Evolutionary conservation across 2,113 vertebrate genomes (phyloP).

Genomic region (Callorhinus ursinus): DNA sequence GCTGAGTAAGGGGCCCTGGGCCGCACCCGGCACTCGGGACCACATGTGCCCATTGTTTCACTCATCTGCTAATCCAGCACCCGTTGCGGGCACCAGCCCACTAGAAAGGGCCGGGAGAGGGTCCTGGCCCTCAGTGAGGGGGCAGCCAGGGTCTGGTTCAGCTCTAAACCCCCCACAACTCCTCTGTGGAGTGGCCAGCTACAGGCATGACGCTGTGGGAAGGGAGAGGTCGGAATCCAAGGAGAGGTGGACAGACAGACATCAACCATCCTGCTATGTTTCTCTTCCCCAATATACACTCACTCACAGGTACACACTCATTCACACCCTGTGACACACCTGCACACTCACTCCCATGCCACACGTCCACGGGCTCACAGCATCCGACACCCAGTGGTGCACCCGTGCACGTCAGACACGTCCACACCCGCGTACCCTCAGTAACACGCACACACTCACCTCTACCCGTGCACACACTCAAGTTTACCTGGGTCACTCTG

Average conservation of each 20-base stretch:
- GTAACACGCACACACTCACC: not conserved
- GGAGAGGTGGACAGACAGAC: not conserved
- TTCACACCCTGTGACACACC: not conserved
- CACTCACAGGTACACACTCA: not conserved
- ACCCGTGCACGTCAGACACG: not conserved
- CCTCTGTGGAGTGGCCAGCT: constrained; percentile 88
- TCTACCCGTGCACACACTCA: not conserved
- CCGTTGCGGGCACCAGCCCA: constrained; percentile 80
- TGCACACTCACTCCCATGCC: not conserved
- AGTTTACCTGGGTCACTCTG: not conserved
- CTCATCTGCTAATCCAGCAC: constrained; percentile 90
- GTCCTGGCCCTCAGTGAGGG: constrained; percentile 67
- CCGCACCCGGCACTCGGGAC: constrained; percentile 87
- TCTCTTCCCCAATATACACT: not conserved
- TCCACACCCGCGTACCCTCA: not conserved
- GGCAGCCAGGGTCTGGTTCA: not conserved
- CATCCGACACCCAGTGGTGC: too few relatives aligned
- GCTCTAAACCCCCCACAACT: constrained; percentile 71
- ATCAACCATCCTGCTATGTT: not conserved
- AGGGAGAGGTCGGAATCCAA: constrained; percentile 31
- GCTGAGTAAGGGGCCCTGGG: constrained; percentile 93
- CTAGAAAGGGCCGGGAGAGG: constrained; percentile 79
- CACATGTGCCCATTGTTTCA: constrained; percentile 95
- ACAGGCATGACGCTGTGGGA: constrained; percentile 19
- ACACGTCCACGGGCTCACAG: not conserved